phyloP scores from a whole-genome alignment of 2,888 invertebrate genomes.

The Pyralis farinalis region DNA sequence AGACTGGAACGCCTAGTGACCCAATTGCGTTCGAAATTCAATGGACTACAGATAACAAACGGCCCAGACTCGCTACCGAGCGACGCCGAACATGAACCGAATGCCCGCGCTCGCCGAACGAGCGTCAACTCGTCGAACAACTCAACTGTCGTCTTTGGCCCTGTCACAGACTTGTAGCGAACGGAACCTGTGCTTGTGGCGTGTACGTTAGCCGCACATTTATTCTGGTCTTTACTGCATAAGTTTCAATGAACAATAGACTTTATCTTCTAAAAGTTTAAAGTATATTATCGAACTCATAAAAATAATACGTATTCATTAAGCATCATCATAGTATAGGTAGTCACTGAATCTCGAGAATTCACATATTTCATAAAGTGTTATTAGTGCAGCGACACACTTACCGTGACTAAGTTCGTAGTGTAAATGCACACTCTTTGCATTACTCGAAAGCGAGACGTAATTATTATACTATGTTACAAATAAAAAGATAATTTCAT shows the following conservation, averaged over 20 bases:
- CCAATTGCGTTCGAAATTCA: constrained; percentile 75
- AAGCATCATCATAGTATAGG: no score
- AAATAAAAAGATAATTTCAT: no score
- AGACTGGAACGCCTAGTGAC: constrained; percentile 82
- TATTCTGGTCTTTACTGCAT: constrained; percentile 48
- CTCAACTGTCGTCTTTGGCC: constrained; percentile 79
- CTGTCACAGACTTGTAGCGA: constrained; percentile 82
- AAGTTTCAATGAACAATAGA: constrained; percentile 23
- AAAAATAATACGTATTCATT: no score
- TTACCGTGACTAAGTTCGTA: no score
- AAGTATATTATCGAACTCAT: not conserved
- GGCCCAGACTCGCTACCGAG: constrained; percentile 68
- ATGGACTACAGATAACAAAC: constrained; percentile 60
- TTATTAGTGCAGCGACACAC: no score
- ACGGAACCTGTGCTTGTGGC: constrained; percentile 40
- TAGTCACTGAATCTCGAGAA: no score
- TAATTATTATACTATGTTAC: no score
- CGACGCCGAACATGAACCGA: constrained; percentile 63
- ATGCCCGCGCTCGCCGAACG: constrained; percentile 46
- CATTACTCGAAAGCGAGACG: no score
- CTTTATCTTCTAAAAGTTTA: not conserved
- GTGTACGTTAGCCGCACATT: constrained; percentile 44
- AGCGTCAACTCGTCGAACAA: constrained; percentile 60
- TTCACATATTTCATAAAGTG: no score
- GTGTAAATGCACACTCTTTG: no score